These are phyloP conservation scores for Ganaspis sp. DNA, from an alignment of 1,140 invertebrate genomes.

Conservation along the genomic window DNA sequence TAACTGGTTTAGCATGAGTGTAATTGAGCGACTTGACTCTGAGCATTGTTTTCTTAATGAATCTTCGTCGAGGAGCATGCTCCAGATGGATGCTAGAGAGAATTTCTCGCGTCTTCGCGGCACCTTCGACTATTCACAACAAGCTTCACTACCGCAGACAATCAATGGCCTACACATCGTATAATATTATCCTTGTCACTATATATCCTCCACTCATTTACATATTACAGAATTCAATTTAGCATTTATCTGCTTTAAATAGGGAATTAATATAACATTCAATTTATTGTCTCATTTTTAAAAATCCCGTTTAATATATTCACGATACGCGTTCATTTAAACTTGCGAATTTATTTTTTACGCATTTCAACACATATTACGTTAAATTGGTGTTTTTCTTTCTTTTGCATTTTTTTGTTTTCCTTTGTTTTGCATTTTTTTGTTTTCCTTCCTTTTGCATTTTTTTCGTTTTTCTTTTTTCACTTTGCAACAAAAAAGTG, in stretches of 20 bases:
- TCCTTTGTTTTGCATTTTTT: too few relatives aligned
- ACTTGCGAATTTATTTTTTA: background rate
- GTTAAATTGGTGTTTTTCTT: too few relatives aligned
- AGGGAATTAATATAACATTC: background rate
- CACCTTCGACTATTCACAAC: background rate
- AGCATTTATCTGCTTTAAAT: background rate
- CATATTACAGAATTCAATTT: background rate
- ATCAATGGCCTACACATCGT: conserved; percentile 11
- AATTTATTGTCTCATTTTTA: background rate
- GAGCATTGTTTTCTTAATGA: conserved; percentile 27
- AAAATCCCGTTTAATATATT: background rate
- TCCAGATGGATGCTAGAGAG: conserved; percentile 2
- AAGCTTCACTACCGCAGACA: background rate
- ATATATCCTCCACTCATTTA: background rate
- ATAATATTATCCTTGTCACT: conserved; percentile 23
- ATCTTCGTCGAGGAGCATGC: conserved; percentile 10
- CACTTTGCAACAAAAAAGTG: too few relatives aligned
- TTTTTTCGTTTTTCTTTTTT: too few relatives aligned
- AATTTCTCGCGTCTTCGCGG: conserved; percentile 17
- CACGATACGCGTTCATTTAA: too few relatives aligned
- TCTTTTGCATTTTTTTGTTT: too few relatives aligned
- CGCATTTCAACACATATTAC: background rate
- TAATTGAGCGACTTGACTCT: conserved; percentile 9
- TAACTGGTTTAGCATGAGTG: conserved; percentile 12
- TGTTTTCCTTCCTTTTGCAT: too few relatives aligned